These are phyloP conservation scores for Podilymbus podiceps DNA, from an alignment of 2,113 vertebrate genomes.

Conservation along the genomic window DNA sequence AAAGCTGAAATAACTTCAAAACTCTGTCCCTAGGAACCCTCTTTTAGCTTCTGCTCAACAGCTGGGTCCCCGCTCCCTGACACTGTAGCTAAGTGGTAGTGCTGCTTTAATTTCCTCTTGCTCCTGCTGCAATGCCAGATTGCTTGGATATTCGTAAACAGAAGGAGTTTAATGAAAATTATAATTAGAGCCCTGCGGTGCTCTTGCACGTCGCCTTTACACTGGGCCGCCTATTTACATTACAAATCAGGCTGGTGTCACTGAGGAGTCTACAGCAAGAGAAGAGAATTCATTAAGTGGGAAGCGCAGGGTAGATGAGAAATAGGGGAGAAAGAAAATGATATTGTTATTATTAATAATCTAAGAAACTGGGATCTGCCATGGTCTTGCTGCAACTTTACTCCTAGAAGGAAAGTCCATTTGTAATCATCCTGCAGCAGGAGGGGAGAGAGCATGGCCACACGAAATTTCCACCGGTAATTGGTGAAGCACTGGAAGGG, in stretches of 20 bases:
- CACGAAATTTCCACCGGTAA: not conserved
- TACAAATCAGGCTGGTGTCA: constrained; percentile 63
- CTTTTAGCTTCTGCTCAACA: not conserved
- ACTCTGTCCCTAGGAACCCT: not conserved
- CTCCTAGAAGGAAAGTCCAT: not conserved
- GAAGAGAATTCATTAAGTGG: constrained; percentile 49
- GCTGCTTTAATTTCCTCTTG: constrained; percentile 57
- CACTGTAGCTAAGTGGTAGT: not conserved
- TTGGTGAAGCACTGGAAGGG: no score
- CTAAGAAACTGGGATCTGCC: constrained; percentile 15
- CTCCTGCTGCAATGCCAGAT: constrained; percentile 60
- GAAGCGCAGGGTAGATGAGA: not conserved
- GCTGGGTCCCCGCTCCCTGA: constrained; percentile 21
- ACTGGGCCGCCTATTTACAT: constrained; percentile 64
- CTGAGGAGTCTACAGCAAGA: not conserved
- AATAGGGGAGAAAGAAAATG: not conserved
- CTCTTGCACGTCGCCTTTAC: constrained; percentile 50
- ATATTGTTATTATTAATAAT: constrained; percentile 42
- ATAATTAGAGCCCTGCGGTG: constrained; percentile 70
- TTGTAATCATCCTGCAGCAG: not conserved
- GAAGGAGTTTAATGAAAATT: constrained; percentile 74
- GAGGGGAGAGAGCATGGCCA: not conserved
- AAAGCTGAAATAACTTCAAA: not conserved
- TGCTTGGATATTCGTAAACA: constrained; percentile 64
- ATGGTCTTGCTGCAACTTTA: not conserved